Evolutionary conservation across 2,113 vertebrate species (phyloP), one percentile per base, ranked within the genome.

Genomic region (Bolborhynchus lineola): DNA sequence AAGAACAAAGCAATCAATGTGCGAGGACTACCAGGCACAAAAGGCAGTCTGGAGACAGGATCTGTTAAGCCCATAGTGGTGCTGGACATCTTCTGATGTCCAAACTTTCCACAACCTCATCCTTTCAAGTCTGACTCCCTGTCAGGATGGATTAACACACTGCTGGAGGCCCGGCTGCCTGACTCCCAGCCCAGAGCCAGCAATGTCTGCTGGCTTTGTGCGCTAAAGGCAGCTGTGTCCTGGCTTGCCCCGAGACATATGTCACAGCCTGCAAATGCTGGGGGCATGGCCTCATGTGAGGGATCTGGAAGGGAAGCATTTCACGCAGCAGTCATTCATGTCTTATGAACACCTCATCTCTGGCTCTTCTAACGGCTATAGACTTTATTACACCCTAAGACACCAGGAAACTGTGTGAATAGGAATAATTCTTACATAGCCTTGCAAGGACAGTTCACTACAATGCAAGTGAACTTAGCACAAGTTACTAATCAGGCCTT

Each of bases 321-420:
- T 44, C 31, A 87, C 0, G 0, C 70, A 82, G 46, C 0, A 0
- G 21, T 68, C 42, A 68, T 52, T 63, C 28, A 2, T 4, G 21
- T 18, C 57, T 46, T 52, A 29, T 3, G 17, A 18, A 26, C 37
- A 62, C 4, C 33, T 68, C 28, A 49, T 26, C 25, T 59, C 71
- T 7, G 24, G 12, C 28, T 64, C 42, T 20, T 64, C 16, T 37
- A 42, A 62, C 13, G 12, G 20, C 16, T 37, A 26, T 2, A 86
- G 41, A 41, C 10, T 15, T 10, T 28, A 10, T 17, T 9, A 1
- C 3, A 2, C 9, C 7, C 4, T 9, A 15, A 78, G 46, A 72
- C 26, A 67, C 19, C 18, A 59, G 14, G 24, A 75, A 68, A 52
- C 13, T 47, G 10, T 52, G 26, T 13, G 13, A 65, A 35, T 9